Evolutionary conservation across 1,140 invertebrate species (phyloP), one percentile per base, ranked within the genome.

Genomic region (Drosophila oshimai): DNA sequence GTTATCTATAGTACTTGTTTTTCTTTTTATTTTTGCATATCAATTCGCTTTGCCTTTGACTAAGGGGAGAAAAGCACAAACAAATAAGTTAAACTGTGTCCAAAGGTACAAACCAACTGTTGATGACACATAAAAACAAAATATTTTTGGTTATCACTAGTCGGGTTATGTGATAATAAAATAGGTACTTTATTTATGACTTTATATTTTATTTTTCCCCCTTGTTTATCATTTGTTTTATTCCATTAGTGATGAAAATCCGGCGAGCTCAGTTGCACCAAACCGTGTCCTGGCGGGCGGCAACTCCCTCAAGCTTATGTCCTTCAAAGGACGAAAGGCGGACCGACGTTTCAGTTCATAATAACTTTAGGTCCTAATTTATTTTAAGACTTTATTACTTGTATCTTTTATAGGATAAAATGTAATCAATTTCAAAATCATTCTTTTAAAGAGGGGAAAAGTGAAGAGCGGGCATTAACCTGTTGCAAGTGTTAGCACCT

Each of bases 11-110:
- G n/a, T n/a, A n/a, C n/a, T n/a, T n/a, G n/a, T n/a, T 20, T 7
- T 24, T 26, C 3, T 1, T 20, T 53, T 33, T 26, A 9, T 24
- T 9, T 18, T 18, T 57, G 62, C 69, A 74, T 74, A 70, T 70
- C 44, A 58, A 70, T 70, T 74, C 55, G 53, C 37, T 37, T 24
- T 44, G 64, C 50, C n/a, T 42, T 24, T 31, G 36, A 15, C 26
- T 57, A n/a, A n/a, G n/a, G 33, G 18, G 17, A 28, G 13, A 71
- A 71, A 55, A 34, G n/a, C n/a, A 51, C 47, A 50, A 71, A 71
- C 46, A 72, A 68, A 33, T 49, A 37, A 53, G 53, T 69, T 46
- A 57, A 74, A 49, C 51, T 70, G 64, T 74, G 73, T 54, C 62
- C 44, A 50, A 29, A 17, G 28, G 33, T 24, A 53, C 6, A 24